Base-by-base conservation (phyloP, 2,888 invertebrate genomes). In the Acanthosepion lycidas region DNA sequence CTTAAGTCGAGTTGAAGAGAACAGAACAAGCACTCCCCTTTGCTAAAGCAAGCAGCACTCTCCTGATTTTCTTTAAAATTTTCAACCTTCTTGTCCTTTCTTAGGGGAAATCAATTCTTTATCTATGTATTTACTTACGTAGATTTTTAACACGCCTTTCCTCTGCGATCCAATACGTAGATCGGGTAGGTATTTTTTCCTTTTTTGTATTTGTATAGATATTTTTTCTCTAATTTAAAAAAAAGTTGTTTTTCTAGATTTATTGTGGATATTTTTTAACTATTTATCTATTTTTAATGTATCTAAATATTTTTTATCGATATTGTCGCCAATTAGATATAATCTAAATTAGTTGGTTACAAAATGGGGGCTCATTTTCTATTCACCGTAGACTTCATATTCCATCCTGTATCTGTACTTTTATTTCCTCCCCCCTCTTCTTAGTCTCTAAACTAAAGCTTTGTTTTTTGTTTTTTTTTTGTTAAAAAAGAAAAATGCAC, bases 1-100 rank as follows among this genome's bases (percentile, higher is more conserved):
- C n/a, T n/a, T 78, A 78, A n/a, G 78, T 33, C 78, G 78, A 78
- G n/a, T 78, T 78, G 78, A 78, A 78, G 78, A 78, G 78, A 78
- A 78, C 15, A 78, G 15, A 78, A n/a, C 78, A n/a, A 78, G 78
- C 78, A 78, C 78, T 78, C 78, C 78, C 78, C 78, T 78, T 78
- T 78, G 78, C 78, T 78, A n/a, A 78, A 23, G 78, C 78, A 78
- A 59, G 78, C 12, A n/a, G n/a, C 78, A 33, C n/a, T 78, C n/a
- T 78, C 78, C n/a, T 15, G 78, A n/a, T 78, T 78, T 78, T 78
- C 78, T 78, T 78, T 78, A 12, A 78, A 78, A 59, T n/a, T 78
- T n/a, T 33, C n/a, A 20, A 78, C 78, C 78, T 78, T 78, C 78
- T 78, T n/a, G 78, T n/a, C 78, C 78, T 78, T 78, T 78, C 78